phyloP scores from a whole-genome alignment of 2,113 vertebrate species.

The Rhea americana region DNA sequence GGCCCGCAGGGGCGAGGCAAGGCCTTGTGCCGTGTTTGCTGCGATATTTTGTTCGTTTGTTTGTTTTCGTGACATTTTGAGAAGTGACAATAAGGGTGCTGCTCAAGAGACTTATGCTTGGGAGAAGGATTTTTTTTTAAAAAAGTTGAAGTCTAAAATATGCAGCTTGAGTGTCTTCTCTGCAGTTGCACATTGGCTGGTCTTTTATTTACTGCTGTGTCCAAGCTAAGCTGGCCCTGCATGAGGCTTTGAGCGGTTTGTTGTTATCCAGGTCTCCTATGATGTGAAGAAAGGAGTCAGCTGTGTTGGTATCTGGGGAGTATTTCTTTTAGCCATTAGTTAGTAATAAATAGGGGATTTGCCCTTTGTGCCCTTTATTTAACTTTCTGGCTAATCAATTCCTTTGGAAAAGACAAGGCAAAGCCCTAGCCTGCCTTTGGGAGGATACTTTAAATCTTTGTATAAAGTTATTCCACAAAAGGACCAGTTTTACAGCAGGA shows the following conservation, averaged over 20 bases:
- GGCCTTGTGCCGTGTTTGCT: accelerated
- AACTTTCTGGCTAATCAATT: not conserved
- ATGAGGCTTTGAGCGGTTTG: accelerated
- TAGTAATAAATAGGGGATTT: no score
- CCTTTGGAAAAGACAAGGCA: not conserved
- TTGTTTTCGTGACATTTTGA: accelerated
- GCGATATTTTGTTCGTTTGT: accelerated
- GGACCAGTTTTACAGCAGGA: not conserved
- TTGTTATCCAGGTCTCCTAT: accelerated
- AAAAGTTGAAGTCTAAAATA: accelerated
- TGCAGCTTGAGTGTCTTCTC: not conserved
- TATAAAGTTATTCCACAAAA: not conserved
- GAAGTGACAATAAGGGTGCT: accelerated
- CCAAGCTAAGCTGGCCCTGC: not conserved
- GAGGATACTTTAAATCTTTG: not conserved
- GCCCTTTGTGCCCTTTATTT: not conserved
- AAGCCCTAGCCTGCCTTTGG: not conserved
- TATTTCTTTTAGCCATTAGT: accelerated
- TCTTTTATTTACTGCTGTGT: accelerated
- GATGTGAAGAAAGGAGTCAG: accelerated
- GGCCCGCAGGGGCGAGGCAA: no score
- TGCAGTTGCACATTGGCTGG: accelerated
- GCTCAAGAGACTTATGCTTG: accelerated
- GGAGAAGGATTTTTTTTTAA: no score
- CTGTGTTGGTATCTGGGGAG: accelerated